phyloP scores from a whole-genome alignment of 2,113 vertebrate genomes.

The Strix aluco region DNA sequence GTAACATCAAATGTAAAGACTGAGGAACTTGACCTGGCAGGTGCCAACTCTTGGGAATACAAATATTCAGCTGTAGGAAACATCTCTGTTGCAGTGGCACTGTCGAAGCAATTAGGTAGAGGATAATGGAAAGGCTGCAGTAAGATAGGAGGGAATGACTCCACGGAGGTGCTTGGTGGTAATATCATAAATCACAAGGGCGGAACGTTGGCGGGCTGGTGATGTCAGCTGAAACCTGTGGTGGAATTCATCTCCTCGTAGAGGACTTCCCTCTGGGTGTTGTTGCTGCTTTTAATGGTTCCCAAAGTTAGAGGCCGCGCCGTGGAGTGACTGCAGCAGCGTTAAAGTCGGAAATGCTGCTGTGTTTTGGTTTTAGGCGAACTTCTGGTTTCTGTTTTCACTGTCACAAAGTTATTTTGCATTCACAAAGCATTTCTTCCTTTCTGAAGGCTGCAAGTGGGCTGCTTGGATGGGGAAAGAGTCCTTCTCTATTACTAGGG shows the following conservation, averaged over 20 bases:
- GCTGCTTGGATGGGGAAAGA: not conserved
- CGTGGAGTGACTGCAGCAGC: not conserved
- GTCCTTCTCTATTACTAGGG: accelerated
- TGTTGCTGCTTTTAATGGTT: not conserved
- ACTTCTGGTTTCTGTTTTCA: not conserved
- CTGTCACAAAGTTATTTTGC: not conserved
- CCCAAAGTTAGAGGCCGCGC: not conserved
- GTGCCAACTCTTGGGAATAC: conserved; percentile 2
- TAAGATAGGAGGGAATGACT: not conserved
- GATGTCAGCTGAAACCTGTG: not conserved
- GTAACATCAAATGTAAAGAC: conserved; percentile 13
- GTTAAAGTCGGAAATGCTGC: not conserved
- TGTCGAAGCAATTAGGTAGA: conserved; percentile 8
- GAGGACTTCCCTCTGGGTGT: not conserved
- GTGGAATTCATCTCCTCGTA: not conserved
- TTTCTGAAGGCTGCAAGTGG: not conserved
- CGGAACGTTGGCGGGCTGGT: not conserved
- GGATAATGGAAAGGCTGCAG: not conserved
- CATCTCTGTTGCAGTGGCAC: not conserved
- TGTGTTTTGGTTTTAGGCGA: accelerated
- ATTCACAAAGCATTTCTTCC: not conserved
- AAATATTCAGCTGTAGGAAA: conserved; percentile 1
- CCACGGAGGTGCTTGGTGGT: not conserved
- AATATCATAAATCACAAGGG: conserved; percentile 3
- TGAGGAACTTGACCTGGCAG: not conserved